These are phyloP conservation scores for Thaleichthys pacificus DNA, from an alignment of 2,797 vertebrate species.

Conservation along the genomic window DNA sequence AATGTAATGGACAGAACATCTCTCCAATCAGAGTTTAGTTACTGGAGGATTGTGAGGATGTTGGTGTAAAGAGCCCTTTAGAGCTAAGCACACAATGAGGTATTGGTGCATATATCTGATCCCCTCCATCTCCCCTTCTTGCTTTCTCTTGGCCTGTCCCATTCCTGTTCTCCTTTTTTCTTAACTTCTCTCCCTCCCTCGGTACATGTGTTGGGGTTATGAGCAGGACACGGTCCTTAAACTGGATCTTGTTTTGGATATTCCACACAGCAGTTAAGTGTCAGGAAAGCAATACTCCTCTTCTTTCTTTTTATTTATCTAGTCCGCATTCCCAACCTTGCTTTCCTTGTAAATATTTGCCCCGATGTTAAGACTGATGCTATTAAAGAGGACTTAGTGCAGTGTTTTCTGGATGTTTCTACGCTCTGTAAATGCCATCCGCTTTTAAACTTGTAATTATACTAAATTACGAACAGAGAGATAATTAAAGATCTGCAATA, in stretches of 20 bases:
- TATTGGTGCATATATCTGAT: background rate
- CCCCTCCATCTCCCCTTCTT: background rate
- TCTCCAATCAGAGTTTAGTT: constrained; percentile 20
- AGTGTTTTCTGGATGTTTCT: constrained; percentile 66
- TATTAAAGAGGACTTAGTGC: constrained; percentile 27
- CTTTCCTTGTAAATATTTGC: constrained; percentile 9
- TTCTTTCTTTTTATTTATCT: background rate
- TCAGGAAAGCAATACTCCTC: constrained; percentile 73
- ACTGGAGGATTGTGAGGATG: background rate
- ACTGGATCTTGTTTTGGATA: background rate
- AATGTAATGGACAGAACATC: constrained; percentile 52
- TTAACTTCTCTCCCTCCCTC: background rate
- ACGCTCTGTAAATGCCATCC: constrained; percentile 71
- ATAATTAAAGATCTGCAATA: constrained; percentile 78
- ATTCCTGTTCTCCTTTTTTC: background rate
- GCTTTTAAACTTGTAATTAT: constrained; percentile 77
- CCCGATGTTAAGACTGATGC: background rate
- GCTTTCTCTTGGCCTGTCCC: no score
- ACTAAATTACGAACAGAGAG: constrained; percentile 67
- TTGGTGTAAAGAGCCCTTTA: background rate
- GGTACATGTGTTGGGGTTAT: background rate
- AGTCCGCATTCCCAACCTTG: constrained; percentile 2
- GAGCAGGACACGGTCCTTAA: constrained; percentile 38
- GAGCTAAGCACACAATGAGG: background rate
- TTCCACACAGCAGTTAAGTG: constrained; percentile 47